Evolutionary conservation across 1,140 invertebrate genomes (phyloP).

Genomic region (Agrilus planipennis): DNA sequence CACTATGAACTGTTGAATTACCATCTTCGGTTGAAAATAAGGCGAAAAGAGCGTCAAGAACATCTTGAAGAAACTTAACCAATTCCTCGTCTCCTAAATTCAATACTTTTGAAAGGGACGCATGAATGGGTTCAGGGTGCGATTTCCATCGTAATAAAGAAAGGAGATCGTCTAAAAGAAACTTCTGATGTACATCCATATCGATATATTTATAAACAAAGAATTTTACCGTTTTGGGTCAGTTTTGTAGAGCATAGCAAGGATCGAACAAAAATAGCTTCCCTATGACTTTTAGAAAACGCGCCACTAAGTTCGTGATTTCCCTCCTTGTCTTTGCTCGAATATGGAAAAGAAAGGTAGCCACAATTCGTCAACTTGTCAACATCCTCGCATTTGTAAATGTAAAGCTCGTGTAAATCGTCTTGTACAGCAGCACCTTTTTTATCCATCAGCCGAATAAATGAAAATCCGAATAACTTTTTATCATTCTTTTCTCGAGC

Average conservation of each 20-base stretch:
- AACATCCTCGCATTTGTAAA: conserved; percentile 86
- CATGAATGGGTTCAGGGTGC: conserved; percentile 72
- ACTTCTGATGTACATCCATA: conserved; percentile 4
- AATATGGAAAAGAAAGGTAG: conserved; percentile 64
- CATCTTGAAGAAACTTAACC: conserved; percentile 94
- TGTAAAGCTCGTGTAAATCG: conserved; percentile 74
- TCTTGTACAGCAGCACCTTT: conserved; percentile 80
- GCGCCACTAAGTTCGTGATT: conserved; percentile 35
- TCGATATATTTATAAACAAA: conserved; percentile 3
- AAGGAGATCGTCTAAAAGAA: conserved; percentile 64
- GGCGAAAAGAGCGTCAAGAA: conserved; percentile 86
- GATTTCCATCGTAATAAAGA: conserved; percentile 84
- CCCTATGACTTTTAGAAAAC: conserved; percentile 72
- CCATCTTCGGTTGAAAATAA: conserved; percentile 91
- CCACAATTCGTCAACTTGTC: conserved; percentile 58
- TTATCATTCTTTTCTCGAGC: conserved; percentile 82
- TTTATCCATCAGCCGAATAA: conserved; percentile 78
- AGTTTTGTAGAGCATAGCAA: conserved; percentile 88
- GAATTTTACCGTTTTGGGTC: conserved; percentile 71
- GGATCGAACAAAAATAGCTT: conserved; percentile 71
- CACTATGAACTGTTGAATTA: conserved; percentile 55
- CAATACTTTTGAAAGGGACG: conserved; percentile 69
- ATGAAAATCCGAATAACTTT: conserved; percentile 86
- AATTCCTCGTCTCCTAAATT: conserved; percentile 76
- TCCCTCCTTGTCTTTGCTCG: conserved; percentile 46